Conservation (phyloP, 1,140 invertebrate genomes). For the Drosophila nasuta region DNA sequence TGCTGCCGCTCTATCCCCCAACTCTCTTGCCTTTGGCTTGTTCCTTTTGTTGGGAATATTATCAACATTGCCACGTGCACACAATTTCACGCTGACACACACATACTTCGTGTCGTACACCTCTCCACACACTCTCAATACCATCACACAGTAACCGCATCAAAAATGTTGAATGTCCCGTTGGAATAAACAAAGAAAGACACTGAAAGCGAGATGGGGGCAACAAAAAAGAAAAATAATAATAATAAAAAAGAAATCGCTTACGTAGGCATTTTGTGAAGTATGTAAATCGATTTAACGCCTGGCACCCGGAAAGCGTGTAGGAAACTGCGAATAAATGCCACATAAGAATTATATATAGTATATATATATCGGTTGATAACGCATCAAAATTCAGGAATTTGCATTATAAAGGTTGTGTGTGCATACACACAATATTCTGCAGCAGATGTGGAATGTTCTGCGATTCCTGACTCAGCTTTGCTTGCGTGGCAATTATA, state of each 20-base stretch:
- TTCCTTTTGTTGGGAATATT: conserved; percentile 44
- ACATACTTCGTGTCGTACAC: background rate
- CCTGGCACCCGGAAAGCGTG: conserved; percentile 19
- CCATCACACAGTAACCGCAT: background rate
- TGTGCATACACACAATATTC: conserved; percentile 12
- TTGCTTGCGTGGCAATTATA: conserved; percentile 72
- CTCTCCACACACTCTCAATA: background rate
- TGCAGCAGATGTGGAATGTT: conserved; percentile 3
- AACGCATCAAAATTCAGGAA: conserved; percentile 60
- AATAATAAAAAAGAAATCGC: conserved; percentile 57
- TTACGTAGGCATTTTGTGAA: conserved; percentile 74
- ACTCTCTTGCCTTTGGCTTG: background rate
- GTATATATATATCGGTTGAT: conserved; percentile 42
- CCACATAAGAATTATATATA: conserved; percentile 37
- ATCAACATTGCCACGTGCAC: conserved; percentile 50
- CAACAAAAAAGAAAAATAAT: conserved; percentile 22
- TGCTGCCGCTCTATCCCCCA: background rate
- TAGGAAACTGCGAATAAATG: conserved; percentile 64
- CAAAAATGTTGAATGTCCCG: conserved; percentile 27
- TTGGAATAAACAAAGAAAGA: conserved; percentile 37
- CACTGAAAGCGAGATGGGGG: background rate
- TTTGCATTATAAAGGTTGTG: conserved; percentile 59
- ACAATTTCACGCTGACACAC: conserved; percentile 21
- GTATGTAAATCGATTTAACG: conserved; percentile 76
- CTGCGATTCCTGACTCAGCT: background rate